A percentile compares a stretch with the other conserved stretches of the same genome.
These are phyloP conservation scores for Sternarchorhynchus goeldii DNA, from an alignment of 2,797 vertebrate genomes.

Conservation along the genomic window DNA sequence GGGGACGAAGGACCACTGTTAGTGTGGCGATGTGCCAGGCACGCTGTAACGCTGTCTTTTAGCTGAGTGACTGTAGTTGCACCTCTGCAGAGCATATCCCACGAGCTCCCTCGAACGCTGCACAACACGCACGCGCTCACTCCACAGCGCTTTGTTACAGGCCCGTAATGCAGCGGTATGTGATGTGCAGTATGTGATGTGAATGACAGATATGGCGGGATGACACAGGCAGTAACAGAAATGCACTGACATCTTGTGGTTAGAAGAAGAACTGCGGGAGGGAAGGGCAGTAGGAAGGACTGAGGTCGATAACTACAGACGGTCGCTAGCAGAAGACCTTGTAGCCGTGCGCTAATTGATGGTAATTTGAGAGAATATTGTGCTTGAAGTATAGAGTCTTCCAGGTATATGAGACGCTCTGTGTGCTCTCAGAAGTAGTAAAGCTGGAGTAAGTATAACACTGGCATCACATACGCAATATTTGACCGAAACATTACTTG, in stretches of 20 bases:
- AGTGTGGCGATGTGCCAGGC: constrained; percentile 35
- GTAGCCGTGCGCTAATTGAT: too few relatives aligned
- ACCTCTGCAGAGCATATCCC: background rate
- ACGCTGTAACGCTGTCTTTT: background rate
- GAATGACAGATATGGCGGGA: constrained; percentile 26
- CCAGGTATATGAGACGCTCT: too few relatives aligned
- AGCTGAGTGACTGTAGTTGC: background rate
- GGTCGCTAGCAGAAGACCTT: too few relatives aligned
- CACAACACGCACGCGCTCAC: background rate
- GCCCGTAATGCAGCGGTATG: constrained; percentile 34
- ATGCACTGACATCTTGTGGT: constrained; percentile 41
- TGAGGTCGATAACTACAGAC: background rate
- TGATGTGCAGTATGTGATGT: constrained; percentile 39
- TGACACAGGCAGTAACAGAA: background rate
- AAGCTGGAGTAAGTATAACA: too few relatives aligned
- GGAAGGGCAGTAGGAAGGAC: too few relatives aligned
- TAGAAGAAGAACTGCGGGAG: background rate
- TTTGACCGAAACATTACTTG: too few relatives aligned
- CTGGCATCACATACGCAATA: too few relatives aligned
- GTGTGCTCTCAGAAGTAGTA: too few relatives aligned
- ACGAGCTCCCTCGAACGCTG: background rate
- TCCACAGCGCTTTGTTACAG: background rate
- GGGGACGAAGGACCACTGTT: background rate
- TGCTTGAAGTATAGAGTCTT: too few relatives aligned
- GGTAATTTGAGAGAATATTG: too few relatives aligned